phyloP scores from a whole-genome alignment of 2,888 invertebrate species.

The Tipula vernalis region DNA sequence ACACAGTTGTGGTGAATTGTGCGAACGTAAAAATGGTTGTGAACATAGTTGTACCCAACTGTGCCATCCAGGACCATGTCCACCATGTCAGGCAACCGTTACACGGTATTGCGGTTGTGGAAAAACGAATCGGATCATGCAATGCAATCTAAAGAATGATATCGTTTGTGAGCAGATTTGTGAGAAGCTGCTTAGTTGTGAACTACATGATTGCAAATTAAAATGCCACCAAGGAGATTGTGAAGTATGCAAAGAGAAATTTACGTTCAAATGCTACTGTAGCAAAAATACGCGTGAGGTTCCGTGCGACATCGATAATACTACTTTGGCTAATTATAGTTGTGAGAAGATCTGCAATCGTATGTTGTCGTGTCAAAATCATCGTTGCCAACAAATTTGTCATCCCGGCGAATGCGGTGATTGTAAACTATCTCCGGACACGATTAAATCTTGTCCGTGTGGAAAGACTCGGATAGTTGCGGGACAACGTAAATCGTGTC shows the following conservation, averaged over 20 bases:
- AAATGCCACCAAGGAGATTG: conserved; percentile 75
- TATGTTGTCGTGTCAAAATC: conserved; percentile 51
- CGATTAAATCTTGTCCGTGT: conserved; percentile 61
- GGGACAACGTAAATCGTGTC: conserved; percentile 50
- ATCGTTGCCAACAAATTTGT: conserved; percentile 53
- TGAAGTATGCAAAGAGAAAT: conserved; percentile 49
- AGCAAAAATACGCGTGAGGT: conserved; percentile 47
- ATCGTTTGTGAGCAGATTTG: conserved; percentile 67
- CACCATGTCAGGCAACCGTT: conserved; percentile 70
- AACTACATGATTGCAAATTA: conserved; percentile 55
- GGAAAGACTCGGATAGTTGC: conserved; percentile 45
- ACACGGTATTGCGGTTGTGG: conserved; percentile 66
- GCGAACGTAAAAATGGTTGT: conserved; percentile 45
- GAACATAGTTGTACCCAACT: conserved; percentile 61
- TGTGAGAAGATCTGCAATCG: conserved; percentile 52
- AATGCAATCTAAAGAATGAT: conserved; percentile 57
- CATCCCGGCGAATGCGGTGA: conserved; percentile 53
- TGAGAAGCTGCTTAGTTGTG: conserved; percentile 61
- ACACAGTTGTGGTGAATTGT: conserved; percentile 85
- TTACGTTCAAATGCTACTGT: conserved; percentile 64
- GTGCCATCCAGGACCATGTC: conserved; percentile 94
- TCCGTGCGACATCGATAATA: conserved; percentile 44
- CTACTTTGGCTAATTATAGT: conserved; percentile 38
- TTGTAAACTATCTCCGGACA: conserved; percentile 48
- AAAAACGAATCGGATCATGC: conserved; percentile 49